These are phyloP conservation scores for Drosophila mulleri DNA, from an alignment of 2,888 invertebrate genomes.

Conservation along the genomic window DNA sequence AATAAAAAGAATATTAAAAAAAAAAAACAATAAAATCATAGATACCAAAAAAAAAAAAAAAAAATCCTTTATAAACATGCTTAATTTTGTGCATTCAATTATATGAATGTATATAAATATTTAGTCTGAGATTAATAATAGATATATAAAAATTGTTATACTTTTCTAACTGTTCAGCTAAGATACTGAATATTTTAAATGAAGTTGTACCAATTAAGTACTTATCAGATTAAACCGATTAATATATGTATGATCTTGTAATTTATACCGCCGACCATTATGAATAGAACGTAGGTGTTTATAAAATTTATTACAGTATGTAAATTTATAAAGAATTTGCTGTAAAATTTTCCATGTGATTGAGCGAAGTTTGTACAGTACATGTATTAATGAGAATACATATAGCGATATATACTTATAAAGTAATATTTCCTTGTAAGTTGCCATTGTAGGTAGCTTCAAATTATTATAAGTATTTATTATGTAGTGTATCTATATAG, in stretches of 20 bases:
- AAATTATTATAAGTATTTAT: constrained; percentile 36
- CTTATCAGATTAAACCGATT: constrained; percentile 9
- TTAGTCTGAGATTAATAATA: not conserved
- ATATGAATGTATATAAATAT: constrained; percentile 10
- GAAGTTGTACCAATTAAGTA: constrained; percentile 5
- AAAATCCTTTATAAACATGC: not conserved
- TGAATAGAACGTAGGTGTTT: not conserved
- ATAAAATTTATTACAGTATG: not conserved
- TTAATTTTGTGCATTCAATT: not conserved
- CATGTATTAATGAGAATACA: constrained; percentile 20
- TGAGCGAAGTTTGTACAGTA: not conserved
- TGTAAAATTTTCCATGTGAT: not conserved
- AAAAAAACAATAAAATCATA: not conserved
- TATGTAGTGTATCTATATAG: constrained; percentile 23
- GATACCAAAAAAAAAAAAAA: too few relatives aligned
- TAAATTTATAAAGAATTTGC: constrained; percentile 7
- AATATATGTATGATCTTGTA: constrained; percentile 3
- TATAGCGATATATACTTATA: constrained; percentile 27
- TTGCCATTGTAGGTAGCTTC: not conserved
- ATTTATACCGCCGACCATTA: not conserved
- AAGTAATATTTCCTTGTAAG: not conserved
- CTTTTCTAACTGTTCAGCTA: not conserved
- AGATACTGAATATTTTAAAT: constrained; percentile 3
- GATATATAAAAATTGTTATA: not conserved
- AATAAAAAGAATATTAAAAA: not conserved